Conservation (phyloP, 2,113 vertebrate species). For the Charina bottae region DNA sequence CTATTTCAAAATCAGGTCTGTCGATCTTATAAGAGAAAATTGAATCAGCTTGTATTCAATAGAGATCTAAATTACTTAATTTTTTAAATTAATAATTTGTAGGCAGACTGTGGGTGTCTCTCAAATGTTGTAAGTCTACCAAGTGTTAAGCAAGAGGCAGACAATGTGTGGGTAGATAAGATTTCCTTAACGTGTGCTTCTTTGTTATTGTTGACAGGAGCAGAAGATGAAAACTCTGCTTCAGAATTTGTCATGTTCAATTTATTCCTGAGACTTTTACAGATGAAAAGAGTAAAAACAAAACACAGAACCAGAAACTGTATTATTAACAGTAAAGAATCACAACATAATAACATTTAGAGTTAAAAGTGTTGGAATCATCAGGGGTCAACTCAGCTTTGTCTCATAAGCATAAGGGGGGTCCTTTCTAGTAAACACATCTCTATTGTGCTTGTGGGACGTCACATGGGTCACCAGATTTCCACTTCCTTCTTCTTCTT, state of each 20-base stretch:
- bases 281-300: neutral
- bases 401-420: no score
- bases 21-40: neutral
- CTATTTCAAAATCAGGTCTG: constrained; percentile 24
- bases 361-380: no score
- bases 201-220: constrained; percentile 43
- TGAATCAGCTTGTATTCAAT: neutral
- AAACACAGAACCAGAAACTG: constrained; percentile 15
- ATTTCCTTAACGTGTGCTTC: neutral
- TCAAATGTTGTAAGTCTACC: neutral
- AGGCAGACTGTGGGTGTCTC: constrained; percentile 11
- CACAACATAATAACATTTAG: neutral
- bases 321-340: neutral
- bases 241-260: neutral
- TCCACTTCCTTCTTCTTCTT: no score
- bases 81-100: constrained; percentile 14
- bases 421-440: no score
- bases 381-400: no score
- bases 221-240: constrained; percentile 34
- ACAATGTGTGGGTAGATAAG: constrained; percentile 25
- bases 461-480: no score
- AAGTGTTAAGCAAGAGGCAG: constrained; percentile 30
- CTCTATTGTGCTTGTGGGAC: no score
- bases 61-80: neutral
- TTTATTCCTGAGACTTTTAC: neutral